Evolutionary conservation across 2,888 invertebrate species (phyloP).

Genomic region (Periphyllus acericola): DNA sequence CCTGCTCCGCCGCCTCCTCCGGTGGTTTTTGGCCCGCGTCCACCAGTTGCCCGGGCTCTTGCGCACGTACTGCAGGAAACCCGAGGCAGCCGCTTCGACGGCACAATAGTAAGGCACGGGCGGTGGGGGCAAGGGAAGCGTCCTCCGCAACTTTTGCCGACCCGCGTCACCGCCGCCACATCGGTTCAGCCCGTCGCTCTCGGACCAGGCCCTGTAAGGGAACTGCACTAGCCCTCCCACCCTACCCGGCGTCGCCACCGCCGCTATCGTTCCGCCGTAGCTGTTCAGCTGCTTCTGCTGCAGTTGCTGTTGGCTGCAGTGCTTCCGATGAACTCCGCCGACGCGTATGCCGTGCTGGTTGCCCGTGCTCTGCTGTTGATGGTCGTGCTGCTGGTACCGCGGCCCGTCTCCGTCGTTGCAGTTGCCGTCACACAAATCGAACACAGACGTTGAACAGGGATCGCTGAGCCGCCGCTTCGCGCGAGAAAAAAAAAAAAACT

Average conservation of each 20-base stretch:
- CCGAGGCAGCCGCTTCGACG: conserved; percentile 17
- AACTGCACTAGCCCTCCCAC: not conserved
- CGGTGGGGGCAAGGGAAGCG: not conserved
- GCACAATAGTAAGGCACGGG: conserved; percentile 51
- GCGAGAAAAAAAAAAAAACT: not conserved
- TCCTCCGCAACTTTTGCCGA: not conserved
- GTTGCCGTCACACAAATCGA: not conserved
- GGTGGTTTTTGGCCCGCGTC: not conserved
- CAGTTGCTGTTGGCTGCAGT: not conserved
- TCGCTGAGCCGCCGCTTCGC: conserved; percentile 47
- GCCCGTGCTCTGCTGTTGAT: not conserved
- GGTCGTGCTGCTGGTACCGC: too few species aligned
- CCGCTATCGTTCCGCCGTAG: not conserved
- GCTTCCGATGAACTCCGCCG: not conserved
- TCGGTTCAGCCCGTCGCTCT: conserved; percentile 30
- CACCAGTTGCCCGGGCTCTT: conserved; percentile 34
- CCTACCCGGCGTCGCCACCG: not conserved
- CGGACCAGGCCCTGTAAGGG: conserved; percentile 44
- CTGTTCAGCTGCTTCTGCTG: not conserved
- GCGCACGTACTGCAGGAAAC: conserved; percentile 30
- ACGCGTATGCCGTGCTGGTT: not conserved
- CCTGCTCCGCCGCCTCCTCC: not conserved
- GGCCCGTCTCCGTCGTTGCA: not conserved
- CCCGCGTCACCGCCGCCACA: not conserved
- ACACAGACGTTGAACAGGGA: conserved; percentile 40